Conservation (phyloP, 2,113 vertebrate species). For the Triplophysa dalaica region DNA sequence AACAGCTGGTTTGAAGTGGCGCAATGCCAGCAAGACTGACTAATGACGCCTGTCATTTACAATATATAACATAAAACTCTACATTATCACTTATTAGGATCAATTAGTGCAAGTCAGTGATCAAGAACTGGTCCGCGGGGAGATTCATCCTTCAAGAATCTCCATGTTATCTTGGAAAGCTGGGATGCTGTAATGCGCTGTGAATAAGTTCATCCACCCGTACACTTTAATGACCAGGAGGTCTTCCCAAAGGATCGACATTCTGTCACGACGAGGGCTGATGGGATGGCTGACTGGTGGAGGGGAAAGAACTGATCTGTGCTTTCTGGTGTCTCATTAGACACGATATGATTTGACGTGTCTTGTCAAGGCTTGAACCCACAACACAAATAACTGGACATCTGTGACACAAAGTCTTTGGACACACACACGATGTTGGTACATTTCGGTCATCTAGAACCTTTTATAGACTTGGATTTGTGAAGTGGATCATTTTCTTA, state of each 20-base stretch:
- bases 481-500: no score
- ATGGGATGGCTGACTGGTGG: conserved; percentile 55
- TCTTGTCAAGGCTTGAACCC: conserved; percentile 59
- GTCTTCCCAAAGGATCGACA: conserved; percentile 30
- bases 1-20: conserved; percentile 13
- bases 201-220: conserved; percentile 37
- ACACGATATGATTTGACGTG: conserved; percentile 63
- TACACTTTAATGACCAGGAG: conserved; percentile 34
- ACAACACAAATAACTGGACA: conserved; percentile 53
- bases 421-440: conserved; percentile 1
- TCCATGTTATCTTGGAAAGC: conserved; percentile 11
- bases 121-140: conserved; percentile 21
- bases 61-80: conserved; percentile 29
- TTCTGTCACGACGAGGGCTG: conserved; percentile 39
- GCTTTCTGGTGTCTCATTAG: conserved; percentile 52
- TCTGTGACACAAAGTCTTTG: not conserved
- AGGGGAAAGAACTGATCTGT: conserved; percentile 59
- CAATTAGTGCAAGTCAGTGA: conserved; percentile 43
- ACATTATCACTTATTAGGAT: conserved; percentile 40
- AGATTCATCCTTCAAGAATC: conserved; percentile 26
- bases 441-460: no score
- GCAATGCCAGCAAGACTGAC: conserved; percentile 20
- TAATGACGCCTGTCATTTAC: conserved; percentile 42
- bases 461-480: no score
- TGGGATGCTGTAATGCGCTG: conserved; percentile 11